Conservation (phyloP, 1,140 invertebrate genomes). For the Drosophila cardini region DNA sequence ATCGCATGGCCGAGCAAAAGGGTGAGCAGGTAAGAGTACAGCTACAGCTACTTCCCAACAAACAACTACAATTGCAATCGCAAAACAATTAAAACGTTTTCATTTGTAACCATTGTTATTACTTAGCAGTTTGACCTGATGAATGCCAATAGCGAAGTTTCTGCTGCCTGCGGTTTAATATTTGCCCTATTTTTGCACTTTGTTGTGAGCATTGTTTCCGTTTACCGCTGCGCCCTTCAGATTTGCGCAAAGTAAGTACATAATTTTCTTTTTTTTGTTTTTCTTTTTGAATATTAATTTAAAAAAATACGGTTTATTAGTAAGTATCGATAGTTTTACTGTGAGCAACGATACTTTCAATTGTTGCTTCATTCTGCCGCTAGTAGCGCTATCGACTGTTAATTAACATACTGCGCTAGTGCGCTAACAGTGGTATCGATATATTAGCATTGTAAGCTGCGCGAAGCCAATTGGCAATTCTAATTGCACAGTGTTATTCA, state of each 20-base stretch:
- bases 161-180: constrained; percentile 77
- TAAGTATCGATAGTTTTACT: constrained; percentile 5
- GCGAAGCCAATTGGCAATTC: too few relatives aligned
- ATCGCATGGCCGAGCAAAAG: constrained; percentile 77
- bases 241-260: constrained; percentile 81
- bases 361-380: constrained; percentile 17
- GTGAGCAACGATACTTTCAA: background rate
- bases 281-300: background rate
- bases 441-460: background rate
- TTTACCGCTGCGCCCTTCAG: constrained; percentile 79
- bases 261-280: background rate
- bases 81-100: constrained; percentile 18
- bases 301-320: background rate
- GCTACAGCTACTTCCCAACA: too few relatives aligned
- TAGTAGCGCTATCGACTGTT: constrained; percentile 21
- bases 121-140: constrained; percentile 66
- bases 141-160: constrained; percentile 73
- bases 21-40: constrained; percentile 37
- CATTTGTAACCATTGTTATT: constrained; percentile 16
- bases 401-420: constrained; percentile 23
- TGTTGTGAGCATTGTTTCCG: constrained; percentile 81
- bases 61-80: background rate
- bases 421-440: constrained; percentile 1
- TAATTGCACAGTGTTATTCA: too few relatives aligned
- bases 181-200: constrained; percentile 80